These are phyloP conservation scores for Sicus ferrugineus DNA, from an alignment of 2,888 invertebrate species.

Conservation along the genomic window DNA sequence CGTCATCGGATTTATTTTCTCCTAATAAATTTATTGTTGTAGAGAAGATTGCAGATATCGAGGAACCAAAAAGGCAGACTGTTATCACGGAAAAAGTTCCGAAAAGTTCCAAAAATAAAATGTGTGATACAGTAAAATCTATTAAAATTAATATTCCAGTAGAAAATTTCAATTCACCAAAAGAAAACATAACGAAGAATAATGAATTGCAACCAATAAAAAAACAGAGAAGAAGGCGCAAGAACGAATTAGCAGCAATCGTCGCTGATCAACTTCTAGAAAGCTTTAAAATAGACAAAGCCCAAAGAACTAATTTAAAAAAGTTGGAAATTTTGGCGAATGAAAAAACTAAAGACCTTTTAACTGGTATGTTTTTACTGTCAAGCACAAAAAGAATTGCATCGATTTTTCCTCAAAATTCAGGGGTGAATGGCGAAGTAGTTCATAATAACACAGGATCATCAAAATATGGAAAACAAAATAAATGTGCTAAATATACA, in stretches of 20 bases:
- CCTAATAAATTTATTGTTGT: not conserved
- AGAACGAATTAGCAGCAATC: slow-evolving; percentile 63
- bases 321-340: slow-evolving; percentile 62
- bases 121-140: too few species aligned
- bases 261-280: slow-evolving; percentile 64
- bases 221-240: slow-evolving; percentile 58
- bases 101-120: too few species aligned
- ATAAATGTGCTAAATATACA: slow-evolving; percentile 31
- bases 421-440: not conserved
- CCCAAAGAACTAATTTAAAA: slow-evolving; percentile 62
- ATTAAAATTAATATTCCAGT: not conserved
- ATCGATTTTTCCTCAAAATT: slow-evolving; percentile 33
- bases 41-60: not conserved
- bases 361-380: slow-evolving; percentile 62
- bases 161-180: not conserved
- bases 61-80: too few species aligned
- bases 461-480: slow-evolving; percentile 31
- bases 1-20: too few species aligned
- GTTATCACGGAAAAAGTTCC: too few species aligned
- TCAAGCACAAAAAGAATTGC: slow-evolving; percentile 62
- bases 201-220: slow-evolving; percentile 49
- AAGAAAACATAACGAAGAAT: not conserved
- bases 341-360: slow-evolving; percentile 62
- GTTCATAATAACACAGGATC: slow-evolving; percentile 26
- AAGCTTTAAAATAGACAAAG: slow-evolving; percentile 64